These are phyloP conservation scores for Mugil cephalus DNA, from an alignment of 2,113 vertebrate genomes.

Conservation along the genomic window DNA sequence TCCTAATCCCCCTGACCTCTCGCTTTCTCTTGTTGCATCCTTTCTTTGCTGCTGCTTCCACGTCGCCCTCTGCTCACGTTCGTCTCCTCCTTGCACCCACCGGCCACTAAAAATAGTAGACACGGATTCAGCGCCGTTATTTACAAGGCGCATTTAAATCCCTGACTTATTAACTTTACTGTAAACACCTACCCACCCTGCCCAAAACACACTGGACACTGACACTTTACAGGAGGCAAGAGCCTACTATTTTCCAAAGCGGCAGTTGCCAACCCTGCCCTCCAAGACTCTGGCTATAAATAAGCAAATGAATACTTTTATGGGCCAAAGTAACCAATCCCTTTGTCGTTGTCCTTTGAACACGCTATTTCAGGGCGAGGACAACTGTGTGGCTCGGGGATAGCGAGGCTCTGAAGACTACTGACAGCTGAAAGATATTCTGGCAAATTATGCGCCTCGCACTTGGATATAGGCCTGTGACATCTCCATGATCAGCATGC, in stretches of 20 bases:
- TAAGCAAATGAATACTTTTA: constrained; percentile 84
- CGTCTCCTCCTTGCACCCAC: background rate
- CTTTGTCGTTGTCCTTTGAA: constrained; percentile 90
- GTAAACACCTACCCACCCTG: background rate
- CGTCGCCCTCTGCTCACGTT: background rate
- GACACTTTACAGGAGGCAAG: constrained; percentile 10
- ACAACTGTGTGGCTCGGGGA: constrained; percentile 84
- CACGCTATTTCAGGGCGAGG: constrained; percentile 90
- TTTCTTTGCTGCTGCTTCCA: background rate
- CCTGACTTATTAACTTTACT: constrained; percentile 1
- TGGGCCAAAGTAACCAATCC: constrained; percentile 88
- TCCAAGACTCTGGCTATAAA: constrained; percentile 80
- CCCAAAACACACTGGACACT: background rate
- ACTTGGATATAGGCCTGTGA: constrained; percentile 82
- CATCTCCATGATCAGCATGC: constrained; percentile 68
- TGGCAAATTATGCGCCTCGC: constrained; percentile 83
- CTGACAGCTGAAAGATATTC: constrained; percentile 92
- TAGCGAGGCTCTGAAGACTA: constrained; percentile 85
- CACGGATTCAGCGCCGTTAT: background rate
- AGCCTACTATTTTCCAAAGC: constrained; percentile 24
- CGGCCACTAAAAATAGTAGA: background rate
- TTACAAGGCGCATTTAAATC: constrained; percentile 11
- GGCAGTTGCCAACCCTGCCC: constrained; percentile 51
- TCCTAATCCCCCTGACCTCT: constrained; percentile 10
- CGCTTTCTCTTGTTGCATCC: constrained; percentile 10